Percentiles rank a stretch among this genome's conserved stretches.
phyloP scores from a whole-genome alignment of 2,797 vertebrate genomes.

The Adelosebastes latens region DNA sequence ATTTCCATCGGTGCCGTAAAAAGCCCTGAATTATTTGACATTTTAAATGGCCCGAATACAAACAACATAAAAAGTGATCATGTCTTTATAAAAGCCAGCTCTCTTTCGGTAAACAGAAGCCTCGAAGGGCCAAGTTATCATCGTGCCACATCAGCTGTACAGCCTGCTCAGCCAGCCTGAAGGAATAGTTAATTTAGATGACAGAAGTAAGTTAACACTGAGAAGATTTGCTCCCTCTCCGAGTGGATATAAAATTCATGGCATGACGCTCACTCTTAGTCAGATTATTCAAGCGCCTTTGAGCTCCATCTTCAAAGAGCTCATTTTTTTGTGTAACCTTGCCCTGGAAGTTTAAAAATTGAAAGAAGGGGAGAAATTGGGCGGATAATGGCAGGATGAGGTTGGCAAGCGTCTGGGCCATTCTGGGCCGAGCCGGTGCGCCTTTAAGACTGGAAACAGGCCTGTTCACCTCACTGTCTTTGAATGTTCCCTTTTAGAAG shows the following conservation, averaged over 20 bases:
- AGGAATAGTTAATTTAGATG: constrained; percentile 78
- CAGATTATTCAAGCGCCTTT: constrained; percentile 76
- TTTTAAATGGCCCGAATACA: constrained; percentile 65
- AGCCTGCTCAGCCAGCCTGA: constrained; percentile 58
- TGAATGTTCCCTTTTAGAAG: constrained; percentile 51
- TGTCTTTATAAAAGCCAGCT: constrained; percentile 59
- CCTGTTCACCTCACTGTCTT: constrained; percentile 53
- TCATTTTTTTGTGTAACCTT: constrained; percentile 69
- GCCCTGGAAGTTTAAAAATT: constrained; percentile 66
- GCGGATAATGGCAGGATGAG: constrained; percentile 62
- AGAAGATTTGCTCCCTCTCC: constrained; percentile 76
- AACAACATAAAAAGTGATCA: constrained; percentile 71
- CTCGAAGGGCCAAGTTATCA: constrained; percentile 68
- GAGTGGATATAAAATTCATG: constrained; percentile 79
- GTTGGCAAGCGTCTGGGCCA: constrained; percentile 42
- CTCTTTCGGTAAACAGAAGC: constrained; percentile 60
- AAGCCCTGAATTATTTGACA: constrained; percentile 62
- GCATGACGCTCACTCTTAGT: constrained; percentile 71
- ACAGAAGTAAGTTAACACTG: constrained; percentile 76
- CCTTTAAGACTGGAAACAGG: constrained; percentile 36
- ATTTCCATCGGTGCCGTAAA: constrained; percentile 55
- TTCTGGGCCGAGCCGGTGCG: not conserved
- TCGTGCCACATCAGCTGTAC: constrained; percentile 65
- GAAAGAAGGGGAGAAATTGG: constrained; percentile 58
- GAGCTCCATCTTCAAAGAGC: constrained; percentile 79